Percentiles rank a stretch among this genome's conserved stretches.
Conservation (phyloP, 1,140 invertebrate genomes). For the Pseudomyrmex gracilis region DNA sequence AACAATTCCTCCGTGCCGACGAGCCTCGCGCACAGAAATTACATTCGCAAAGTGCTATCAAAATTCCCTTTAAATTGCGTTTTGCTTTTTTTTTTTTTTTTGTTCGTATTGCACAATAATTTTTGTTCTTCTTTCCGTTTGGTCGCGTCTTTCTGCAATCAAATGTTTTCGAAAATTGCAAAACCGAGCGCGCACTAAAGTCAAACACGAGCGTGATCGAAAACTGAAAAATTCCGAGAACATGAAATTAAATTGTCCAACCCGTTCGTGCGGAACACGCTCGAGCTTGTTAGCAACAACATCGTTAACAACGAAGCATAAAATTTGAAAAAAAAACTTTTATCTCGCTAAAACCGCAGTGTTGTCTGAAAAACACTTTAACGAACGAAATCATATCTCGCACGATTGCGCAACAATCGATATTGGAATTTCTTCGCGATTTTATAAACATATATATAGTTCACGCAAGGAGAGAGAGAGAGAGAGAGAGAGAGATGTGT, state of each 20-base stretch:
- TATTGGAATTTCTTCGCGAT: no score
- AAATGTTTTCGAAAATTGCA: constrained; percentile 28
- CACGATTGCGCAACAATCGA: no score
- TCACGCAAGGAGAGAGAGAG: not conserved
- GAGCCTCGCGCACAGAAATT: constrained; percentile 5
- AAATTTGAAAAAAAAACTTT: not conserved
- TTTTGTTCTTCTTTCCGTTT: no score
- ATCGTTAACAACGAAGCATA: not conserved
- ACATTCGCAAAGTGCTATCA: constrained; percentile 9
- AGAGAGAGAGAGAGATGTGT: not conserved
- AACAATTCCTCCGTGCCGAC: constrained; percentile 16
- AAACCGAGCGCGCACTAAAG: not conserved
- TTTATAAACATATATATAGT: no score
- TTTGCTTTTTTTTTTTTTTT: constrained; percentile 3
- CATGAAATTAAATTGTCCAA: constrained; percentile 26
- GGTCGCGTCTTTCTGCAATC: not conserved
- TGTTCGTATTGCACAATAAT: not conserved
- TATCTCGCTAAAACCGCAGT: not conserved
- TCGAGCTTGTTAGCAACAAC: not conserved
- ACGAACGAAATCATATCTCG: no score
- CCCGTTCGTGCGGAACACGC: not conserved
- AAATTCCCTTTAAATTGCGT: constrained; percentile 15
- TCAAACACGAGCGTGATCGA: not conserved
- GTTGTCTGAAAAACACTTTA: no score
- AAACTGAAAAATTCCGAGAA: constrained; percentile 29